These are phyloP conservation scores for Agrilus planipennis DNA, from an alignment of 1,140 invertebrate species.

Conservation along the genomic window DNA sequence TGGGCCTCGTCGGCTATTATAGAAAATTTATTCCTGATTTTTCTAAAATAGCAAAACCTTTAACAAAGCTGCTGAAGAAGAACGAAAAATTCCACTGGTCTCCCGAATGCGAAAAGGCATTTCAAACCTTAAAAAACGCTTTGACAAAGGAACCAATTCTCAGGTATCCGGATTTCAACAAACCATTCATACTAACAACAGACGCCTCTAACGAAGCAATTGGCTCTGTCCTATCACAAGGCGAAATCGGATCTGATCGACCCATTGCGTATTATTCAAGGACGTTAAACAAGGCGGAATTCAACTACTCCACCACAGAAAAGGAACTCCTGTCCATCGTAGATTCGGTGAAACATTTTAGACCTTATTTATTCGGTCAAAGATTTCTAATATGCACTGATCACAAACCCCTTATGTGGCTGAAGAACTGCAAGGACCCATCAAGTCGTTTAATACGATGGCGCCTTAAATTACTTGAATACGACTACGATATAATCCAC, in stretches of 20 bases:
- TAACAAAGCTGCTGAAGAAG: neutral
- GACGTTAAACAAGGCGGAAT: slow-evolving; percentile 27
- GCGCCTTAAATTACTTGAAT: slow-evolving; percentile 10
- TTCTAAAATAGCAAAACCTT: neutral
- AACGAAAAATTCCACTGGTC: neutral
- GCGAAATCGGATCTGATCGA: slow-evolving; percentile 11
- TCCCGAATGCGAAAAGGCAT: neutral
- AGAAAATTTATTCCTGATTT: slow-evolving; percentile 2
- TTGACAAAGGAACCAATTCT: slow-evolving; percentile 12
- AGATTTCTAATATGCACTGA: slow-evolving; percentile 29
- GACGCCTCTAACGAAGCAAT: slow-evolving; percentile 33
- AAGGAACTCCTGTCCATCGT: slow-evolving; percentile 30
- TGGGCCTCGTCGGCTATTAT: too few species aligned
- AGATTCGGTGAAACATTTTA: slow-evolving; percentile 33
- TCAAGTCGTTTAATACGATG: neutral
- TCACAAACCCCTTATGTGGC: slow-evolving; percentile 29
- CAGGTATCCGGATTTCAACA: slow-evolving; percentile 24
- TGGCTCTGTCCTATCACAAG: slow-evolving; percentile 31
- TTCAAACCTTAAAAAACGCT: slow-evolving; percentile 2
- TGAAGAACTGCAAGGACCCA: slow-evolving; percentile 3
- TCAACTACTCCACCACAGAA: slow-evolving; percentile 26
- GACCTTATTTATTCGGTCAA: slow-evolving; percentile 29
- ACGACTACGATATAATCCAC: slow-evolving; percentile 26
- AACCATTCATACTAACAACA: slow-evolving; percentile 27
- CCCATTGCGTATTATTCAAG: slow-evolving; percentile 29